Percentiles rank a stretch among this genome's conserved stretches.
Conservation (phyloP, 2,113 vertebrate species). For the Amphilophus citrinellus region DNA sequence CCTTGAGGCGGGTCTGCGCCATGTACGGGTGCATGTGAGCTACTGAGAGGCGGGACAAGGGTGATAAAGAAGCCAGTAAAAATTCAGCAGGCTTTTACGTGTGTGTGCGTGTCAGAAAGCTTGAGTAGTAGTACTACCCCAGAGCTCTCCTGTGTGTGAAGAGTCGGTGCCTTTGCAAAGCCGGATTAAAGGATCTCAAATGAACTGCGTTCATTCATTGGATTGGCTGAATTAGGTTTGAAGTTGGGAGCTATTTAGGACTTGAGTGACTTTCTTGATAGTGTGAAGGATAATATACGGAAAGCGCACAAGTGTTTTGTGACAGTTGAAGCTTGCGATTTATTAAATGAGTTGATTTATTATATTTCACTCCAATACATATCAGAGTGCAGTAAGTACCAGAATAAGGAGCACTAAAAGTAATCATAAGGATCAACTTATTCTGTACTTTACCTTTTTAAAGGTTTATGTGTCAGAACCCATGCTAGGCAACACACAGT, state of each 20-base stretch:
- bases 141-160: not conserved
- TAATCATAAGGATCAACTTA: not conserved
- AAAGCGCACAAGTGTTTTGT: too few species aligned
- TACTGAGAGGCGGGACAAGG: slow-evolving; percentile 1
- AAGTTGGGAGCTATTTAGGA: not conserved
- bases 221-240: not conserved
- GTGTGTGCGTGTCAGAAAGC: not conserved
- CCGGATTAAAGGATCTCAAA: slow-evolving; percentile 2
- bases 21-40: slow-evolving; percentile 44
- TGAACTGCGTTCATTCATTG: slow-evolving; percentile 23
- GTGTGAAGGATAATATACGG: not conserved
- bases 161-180: not conserved
- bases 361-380: too few species aligned
- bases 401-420: not conserved
- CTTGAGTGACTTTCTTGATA: not conserved
- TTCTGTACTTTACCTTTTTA: too few species aligned
- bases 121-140: not conserved
- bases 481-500: too few species aligned
- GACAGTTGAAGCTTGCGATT: not conserved
- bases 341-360: too few species aligned
- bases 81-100: not conserved
- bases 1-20: slow-evolving; percentile 28
- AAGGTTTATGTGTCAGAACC: too few species aligned
- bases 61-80: slow-evolving; percentile 24
- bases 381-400: not conserved